A percentile compares a stretch with the other conserved stretches of the same genome.
Evolutionary conservation across 2,113 vertebrate genomes (phyloP).

Genomic region (Excalfactoria chinensis): DNA sequence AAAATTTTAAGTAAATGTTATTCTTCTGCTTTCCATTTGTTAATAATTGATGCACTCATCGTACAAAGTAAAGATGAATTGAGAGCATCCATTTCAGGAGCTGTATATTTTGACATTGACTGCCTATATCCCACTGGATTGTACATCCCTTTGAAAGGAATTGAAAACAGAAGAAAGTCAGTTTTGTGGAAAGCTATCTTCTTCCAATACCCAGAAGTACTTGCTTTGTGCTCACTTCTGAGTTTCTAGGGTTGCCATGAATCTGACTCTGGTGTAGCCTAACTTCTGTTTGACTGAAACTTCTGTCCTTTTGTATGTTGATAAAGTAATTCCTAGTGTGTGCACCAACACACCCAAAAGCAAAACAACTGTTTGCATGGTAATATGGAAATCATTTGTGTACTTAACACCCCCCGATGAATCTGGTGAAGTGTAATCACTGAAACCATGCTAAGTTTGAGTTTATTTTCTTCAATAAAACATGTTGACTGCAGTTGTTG

Average conservation of each 20-base stretch:
- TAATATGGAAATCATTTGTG: background rate
- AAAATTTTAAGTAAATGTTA: background rate
- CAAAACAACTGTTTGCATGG: background rate
- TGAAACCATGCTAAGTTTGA: background rate
- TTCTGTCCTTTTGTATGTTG: background rate
- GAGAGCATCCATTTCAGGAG: background rate
- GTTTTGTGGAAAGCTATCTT: background rate
- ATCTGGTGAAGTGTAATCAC: background rate
- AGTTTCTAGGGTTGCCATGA: background rate
- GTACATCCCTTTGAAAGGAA: background rate
- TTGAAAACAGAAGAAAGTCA: background rate
- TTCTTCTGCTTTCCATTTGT: background rate
- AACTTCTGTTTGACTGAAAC: background rate
- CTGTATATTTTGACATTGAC: background rate
- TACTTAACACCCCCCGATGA: background rate
- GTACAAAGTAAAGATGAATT: background rate
- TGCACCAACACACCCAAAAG: no score
- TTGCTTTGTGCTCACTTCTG: background rate
- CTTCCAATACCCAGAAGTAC: background rate
- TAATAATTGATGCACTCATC: background rate
- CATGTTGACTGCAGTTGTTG: background rate
- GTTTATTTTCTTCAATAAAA: background rate
- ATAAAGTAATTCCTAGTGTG: background rate
- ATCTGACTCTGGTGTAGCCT: background rate
- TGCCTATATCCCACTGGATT: background rate